Evolutionary conservation across 2,888 invertebrate species (phyloP).

Genomic region (Sycophila texana): DNA sequence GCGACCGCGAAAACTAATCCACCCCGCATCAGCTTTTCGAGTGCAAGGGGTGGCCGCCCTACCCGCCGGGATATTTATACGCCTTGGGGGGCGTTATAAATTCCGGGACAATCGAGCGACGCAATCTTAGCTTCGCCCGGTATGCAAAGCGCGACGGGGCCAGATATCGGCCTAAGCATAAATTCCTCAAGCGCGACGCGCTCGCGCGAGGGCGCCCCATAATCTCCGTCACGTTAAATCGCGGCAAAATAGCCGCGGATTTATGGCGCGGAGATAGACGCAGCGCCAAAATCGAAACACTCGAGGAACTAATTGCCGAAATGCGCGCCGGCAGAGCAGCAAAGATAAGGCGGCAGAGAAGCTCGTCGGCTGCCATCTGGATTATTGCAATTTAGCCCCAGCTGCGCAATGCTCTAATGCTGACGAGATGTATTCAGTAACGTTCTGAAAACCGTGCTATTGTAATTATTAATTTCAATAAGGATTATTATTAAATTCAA

Average conservation of each 20-base stretch:
- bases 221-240: constrained; percentile 68
- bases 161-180: constrained; percentile 74
- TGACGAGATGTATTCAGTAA: no score
- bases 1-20: not conserved
- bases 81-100: constrained; percentile 60
- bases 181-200: constrained; percentile 69
- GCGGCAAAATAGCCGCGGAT: constrained; percentile 54
- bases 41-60: not conserved
- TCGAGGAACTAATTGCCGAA: constrained; percentile 66
- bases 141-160: constrained; percentile 67
- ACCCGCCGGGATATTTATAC: constrained; percentile 44
- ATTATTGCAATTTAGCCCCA: not conserved
- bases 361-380: constrained; percentile 10
- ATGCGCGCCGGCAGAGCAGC: constrained; percentile 54
- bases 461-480: no score
- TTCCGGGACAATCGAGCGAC: constrained; percentile 62
- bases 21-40: not conserved
- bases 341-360: not conserved
- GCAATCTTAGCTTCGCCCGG: constrained; percentile 61
- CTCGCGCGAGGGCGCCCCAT: constrained; percentile 69
- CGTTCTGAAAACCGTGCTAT: no score
- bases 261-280: constrained; percentile 42
- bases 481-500: no score
- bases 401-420: no score
- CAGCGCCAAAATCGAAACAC: constrained; percentile 61